A percentile compares a stretch with the other conserved stretches of the same genome.
These are phyloP conservation scores for Arnoldichthys spilopterus DNA, from an alignment of 2,797 vertebrate genomes.

Conservation along the genomic window DNA sequence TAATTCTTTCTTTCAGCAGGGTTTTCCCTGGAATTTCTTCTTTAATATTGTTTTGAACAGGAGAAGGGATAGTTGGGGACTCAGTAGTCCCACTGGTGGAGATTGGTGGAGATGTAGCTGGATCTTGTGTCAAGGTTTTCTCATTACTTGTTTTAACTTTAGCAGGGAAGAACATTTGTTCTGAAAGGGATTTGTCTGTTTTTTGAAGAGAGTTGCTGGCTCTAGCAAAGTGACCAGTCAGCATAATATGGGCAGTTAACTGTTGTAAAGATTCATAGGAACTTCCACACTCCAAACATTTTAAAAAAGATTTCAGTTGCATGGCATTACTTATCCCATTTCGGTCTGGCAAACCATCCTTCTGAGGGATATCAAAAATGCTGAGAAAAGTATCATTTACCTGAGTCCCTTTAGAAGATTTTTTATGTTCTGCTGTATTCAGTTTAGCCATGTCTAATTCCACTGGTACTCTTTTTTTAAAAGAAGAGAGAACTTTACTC, in stretches of 20 bases:
- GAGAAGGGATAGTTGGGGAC: constrained; percentile 75
- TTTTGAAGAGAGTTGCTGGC: constrained; percentile 72
- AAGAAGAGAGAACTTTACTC: constrained; percentile 89
- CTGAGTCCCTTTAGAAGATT: constrained; percentile 80
- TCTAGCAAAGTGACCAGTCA: constrained; percentile 96
- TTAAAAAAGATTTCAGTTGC: constrained; percentile 95
- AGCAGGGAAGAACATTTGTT: constrained; percentile 62
- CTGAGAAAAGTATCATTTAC: constrained; percentile 82
- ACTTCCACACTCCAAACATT: constrained; percentile 96
- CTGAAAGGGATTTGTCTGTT: constrained; percentile 67
- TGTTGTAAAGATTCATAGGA: constrained; percentile 95
- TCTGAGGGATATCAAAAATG: constrained; percentile 84
- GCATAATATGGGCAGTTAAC: constrained; percentile 96
- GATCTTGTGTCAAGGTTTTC: constrained; percentile 89
- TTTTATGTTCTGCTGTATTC: constrained; percentile 81
- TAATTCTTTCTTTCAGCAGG: constrained; percentile 76
- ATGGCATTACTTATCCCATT: constrained; percentile 90
- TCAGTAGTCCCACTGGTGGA: constrained; percentile 71
- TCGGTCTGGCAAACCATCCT: constrained; percentile 85
- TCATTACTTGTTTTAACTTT: constrained; percentile 80
- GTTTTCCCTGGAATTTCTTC: constrained; percentile 88
- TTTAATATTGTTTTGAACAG: constrained; percentile 84
- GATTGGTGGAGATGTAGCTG: constrained; percentile 88
- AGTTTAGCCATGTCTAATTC: constrained; percentile 89
- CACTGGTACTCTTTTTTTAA: constrained; percentile 86